Base-by-base conservation (phyloP, 2,113 vertebrate species). In the Toxotes jaculatrix region DNA sequence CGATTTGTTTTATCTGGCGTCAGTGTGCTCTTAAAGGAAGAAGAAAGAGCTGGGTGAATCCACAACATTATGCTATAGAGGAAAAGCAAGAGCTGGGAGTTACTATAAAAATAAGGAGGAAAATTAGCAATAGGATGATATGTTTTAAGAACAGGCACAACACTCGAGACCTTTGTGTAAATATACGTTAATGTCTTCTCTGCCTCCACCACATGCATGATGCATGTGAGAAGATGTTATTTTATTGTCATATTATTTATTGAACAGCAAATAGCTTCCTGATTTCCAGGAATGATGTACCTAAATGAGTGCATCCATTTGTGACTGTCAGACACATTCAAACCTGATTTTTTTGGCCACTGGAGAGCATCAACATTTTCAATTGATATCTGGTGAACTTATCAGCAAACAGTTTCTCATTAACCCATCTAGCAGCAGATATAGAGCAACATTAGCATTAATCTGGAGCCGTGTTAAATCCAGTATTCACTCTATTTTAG, bases 1-100 rank as follows among this genome's bases (percentile, higher is more conserved):
- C 27, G 75, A 73, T 75, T 71, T 77, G 55, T 63, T 84, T 80
- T 79, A 49, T 67, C 61, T n/a, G n/a, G 9, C 12, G 4, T 4
- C 40, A 23, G 12, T 64, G 61, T 61, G 34, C 17, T 74, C 13
- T 73, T 19, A 62, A 38, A 57, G 17, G 40, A 65, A 42, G 17
- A 55, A 55, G 13, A 65, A 81, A 53, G 51, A 80, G 57, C 12
- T 23, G 13, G 1, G 32, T 75, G 12, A 67, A 68, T 84, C 11
- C 57, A 71, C 45, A 63, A 62, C 21, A 71, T 79, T 60, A 79
- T 62, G 34, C 59, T 45, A 17, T 51, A 34, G 38, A 74, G 61
- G 36, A 74, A 2, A 27, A 12, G 9, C 14, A 47, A 61, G 53
- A 42, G 21, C 56, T 49, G 14, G 3, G 31, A 55, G 31, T 10